These are phyloP conservation scores for Micrasema minimum DNA, from an alignment of 1,140 invertebrate genomes.

Conservation along the genomic window DNA sequence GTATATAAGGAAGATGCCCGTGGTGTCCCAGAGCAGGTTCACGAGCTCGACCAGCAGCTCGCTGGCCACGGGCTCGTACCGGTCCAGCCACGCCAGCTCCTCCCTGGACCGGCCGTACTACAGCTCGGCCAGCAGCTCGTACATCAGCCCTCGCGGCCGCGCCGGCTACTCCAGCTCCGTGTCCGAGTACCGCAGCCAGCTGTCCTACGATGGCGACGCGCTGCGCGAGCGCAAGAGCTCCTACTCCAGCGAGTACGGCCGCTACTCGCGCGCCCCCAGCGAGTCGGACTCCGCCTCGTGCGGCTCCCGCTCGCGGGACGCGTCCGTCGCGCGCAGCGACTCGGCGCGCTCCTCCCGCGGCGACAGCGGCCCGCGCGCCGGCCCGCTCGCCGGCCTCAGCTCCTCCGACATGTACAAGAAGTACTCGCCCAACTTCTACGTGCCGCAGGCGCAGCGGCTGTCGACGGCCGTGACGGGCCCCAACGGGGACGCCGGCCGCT, in stretches of 20 bases:
- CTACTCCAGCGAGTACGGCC: conserved; percentile 59
- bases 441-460: conserved; percentile 68
- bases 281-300: conserved; percentile 64
- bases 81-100: conserved; percentile 64
- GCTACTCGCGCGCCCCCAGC: conserved; percentile 59
- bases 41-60: conserved; percentile 57
- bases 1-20: conserved; percentile 71
- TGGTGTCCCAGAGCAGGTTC: conserved; percentile 67
- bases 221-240: conserved; percentile 62
- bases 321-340: conserved; percentile 57
- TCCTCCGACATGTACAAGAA: conserved; percentile 71
- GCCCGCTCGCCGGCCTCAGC: conserved; percentile 60
- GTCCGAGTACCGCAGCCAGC: conserved; percentile 54
- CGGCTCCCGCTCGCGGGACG: conserved; percentile 52
- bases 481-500: conserved; percentile 63
- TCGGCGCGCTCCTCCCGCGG: conserved; percentile 57
- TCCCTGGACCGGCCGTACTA: conserved; percentile 67
- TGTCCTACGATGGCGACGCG: conserved; percentile 58
- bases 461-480: conserved; percentile 67
- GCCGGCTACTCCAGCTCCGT: conserved; percentile 63
- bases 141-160: conserved; percentile 58
- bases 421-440: conserved; percentile 72
- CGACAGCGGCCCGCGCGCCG: conserved; percentile 55
- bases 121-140: conserved; percentile 60
- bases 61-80: conserved; percentile 63